Evolutionary conservation across 2,797 vertebrate genomes (phyloP).

Genomic region (Neomorphus geoffroyi): DNA sequence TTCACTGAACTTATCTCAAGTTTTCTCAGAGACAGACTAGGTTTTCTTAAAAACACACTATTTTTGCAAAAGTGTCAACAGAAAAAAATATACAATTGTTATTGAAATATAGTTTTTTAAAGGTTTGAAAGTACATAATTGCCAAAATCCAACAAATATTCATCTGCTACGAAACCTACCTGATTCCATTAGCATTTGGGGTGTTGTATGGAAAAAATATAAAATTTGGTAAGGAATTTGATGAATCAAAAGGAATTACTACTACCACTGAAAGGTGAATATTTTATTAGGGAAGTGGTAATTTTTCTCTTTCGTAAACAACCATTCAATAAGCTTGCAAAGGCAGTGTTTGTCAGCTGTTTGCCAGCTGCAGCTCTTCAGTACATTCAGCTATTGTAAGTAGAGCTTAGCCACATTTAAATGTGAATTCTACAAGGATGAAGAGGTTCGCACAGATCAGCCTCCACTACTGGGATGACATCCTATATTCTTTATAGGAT

Average conservation of each 20-base stretch:
- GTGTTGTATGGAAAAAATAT: neutral
- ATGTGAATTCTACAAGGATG: neutral
- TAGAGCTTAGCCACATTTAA: neutral
- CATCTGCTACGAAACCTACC: neutral
- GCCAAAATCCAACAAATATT: neutral
- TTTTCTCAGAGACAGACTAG: neutral
- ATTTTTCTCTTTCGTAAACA: neutral
- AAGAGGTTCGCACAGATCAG: neutral
- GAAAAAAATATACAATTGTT: neutral
- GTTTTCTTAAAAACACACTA: neutral
- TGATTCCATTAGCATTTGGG: neutral
- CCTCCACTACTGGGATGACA: neutral
- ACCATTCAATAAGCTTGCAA: neutral
- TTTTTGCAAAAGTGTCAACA: neutral
- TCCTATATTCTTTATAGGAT: neutral
- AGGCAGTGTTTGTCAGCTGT: neutral
- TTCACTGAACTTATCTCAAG: neutral
- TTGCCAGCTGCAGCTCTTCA: neutral
- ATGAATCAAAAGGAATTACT: neutral
- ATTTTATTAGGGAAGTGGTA: neutral
- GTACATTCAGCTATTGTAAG: neutral
- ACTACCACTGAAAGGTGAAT: neutral
- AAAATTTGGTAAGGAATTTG: neutral
- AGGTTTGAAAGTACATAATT: neutral
- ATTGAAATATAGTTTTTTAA: neutral